Evolutionary conservation across 2,113 vertebrate species (phyloP).

Genomic region (Oceanites oceanicus): DNA sequence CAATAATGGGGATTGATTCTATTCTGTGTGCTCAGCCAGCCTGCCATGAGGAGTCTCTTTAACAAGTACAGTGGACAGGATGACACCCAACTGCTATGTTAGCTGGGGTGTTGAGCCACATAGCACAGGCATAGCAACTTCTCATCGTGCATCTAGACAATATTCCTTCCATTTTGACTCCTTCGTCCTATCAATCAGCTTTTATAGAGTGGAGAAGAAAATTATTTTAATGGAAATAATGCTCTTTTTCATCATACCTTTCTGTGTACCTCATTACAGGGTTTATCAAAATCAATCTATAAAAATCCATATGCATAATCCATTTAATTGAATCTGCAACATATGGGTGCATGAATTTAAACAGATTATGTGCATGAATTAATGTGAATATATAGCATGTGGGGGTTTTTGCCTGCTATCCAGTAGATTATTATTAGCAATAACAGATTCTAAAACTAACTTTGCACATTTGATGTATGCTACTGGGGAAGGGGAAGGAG

Average conservation of each 20-base stretch:
- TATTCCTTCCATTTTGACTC: background rate
- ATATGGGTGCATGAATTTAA: background rate
- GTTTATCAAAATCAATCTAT: background rate
- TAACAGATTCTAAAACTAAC: constrained; percentile 20
- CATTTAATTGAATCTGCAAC: background rate
- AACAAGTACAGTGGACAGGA: background rate
- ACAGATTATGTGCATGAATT: background rate
- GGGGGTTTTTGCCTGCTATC: background rate
- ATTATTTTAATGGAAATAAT: background rate
- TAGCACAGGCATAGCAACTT: background rate
- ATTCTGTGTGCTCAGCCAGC: background rate
- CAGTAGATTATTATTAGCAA: constrained; percentile 25
- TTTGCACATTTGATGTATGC: constrained; percentile 1
- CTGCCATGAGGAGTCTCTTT: background rate
- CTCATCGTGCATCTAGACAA: background rate
- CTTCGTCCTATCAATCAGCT: background rate
- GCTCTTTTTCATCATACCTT: background rate
- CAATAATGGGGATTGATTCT: background rate
- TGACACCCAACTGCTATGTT: background rate
- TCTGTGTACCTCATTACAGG: background rate
- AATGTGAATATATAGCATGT: background rate
- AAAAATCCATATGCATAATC: background rate
- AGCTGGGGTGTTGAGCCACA: background rate
- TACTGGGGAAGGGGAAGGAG: constrained; percentile 29
- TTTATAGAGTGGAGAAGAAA: background rate